phyloP scores from a whole-genome alignment of 2,888 invertebrate genomes.

The Papilio demoleus region DNA sequence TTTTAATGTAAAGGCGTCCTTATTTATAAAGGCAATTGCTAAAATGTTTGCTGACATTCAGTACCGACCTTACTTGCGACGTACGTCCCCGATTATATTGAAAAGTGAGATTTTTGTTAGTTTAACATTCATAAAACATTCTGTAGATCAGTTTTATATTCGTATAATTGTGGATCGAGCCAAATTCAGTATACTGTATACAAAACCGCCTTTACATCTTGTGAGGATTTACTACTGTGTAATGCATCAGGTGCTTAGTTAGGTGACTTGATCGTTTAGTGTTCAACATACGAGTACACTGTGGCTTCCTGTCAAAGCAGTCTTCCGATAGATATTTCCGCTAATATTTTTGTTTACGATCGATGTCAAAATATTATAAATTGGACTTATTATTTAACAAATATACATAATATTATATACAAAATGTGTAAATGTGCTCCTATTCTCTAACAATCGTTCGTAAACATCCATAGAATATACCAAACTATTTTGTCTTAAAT shows the following conservation, averaged over 20 bases:
- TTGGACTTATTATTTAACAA: constrained; percentile 41
- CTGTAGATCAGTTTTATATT: constrained; percentile 72
- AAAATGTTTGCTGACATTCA: background rate
- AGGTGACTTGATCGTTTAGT: constrained; percentile 74
- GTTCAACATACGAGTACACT: constrained; percentile 67
- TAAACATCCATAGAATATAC: constrained; percentile 45
- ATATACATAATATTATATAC: constrained; percentile 43
- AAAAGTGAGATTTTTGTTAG: constrained; percentile 69
- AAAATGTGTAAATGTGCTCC: constrained; percentile 45
- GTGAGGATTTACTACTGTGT: constrained; percentile 71
- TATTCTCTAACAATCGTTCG: constrained; percentile 44
- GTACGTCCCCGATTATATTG: constrained; percentile 60
- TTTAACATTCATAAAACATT: constrained; percentile 60
- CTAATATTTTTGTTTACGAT: constrained; percentile 78
- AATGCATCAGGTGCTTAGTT: constrained; percentile 79
- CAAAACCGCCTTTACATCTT: constrained; percentile 78
- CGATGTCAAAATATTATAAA: constrained; percentile 63
- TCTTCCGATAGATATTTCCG: constrained; percentile 82
- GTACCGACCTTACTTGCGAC: constrained; percentile 42
- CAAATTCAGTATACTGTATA: constrained; percentile 79
- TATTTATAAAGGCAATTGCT: background rate
- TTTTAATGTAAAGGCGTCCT: constrained; percentile 26
- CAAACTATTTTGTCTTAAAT: constrained; percentile 47
- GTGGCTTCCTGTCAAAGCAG: constrained; percentile 82
- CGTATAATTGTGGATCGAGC: constrained; percentile 74